A percentile compares a stretch with the other conserved stretches of the same genome.
Conservation (phyloP, 2,797 vertebrate genomes). For the Pitangus sulphuratus region DNA sequence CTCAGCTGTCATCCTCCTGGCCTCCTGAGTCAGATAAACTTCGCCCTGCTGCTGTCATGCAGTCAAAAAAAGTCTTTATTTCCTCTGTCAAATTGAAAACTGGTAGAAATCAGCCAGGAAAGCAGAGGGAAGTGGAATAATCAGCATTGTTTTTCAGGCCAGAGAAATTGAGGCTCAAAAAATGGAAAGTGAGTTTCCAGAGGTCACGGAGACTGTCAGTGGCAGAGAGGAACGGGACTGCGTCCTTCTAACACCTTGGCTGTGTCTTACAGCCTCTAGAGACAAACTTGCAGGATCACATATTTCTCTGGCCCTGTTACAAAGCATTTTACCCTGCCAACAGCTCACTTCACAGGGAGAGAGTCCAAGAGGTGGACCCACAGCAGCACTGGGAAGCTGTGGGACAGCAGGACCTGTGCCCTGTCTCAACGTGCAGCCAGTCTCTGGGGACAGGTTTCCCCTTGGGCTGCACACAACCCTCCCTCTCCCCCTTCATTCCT, state of each 20-base stretch:
- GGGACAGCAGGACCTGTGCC: background rate
- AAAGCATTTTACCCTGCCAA: background rate
- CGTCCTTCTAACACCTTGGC: background rate
- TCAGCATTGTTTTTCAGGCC: background rate
- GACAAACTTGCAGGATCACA: background rate
- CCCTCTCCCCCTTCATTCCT: background rate
- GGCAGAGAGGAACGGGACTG: background rate
- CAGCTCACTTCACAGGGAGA: background rate
- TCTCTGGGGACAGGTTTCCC: background rate
- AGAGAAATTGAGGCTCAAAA: background rate
- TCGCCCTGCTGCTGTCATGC: background rate
- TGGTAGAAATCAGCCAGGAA: background rate
- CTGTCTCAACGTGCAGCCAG: background rate
- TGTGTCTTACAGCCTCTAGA: background rate
- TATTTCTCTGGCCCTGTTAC: background rate
- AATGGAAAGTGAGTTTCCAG: background rate
- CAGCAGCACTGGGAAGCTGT: background rate
- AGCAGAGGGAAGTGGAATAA: background rate
- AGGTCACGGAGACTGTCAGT: background rate
- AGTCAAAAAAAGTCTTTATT: background rate
- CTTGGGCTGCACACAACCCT: background rate
- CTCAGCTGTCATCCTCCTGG: background rate
- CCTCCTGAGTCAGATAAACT: constrained; percentile 1
- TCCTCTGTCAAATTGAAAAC: background rate
- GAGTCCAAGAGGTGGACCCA: background rate